Conservation (phyloP, 1,140 invertebrate species). For the Rhyacophila brunnea region DNA sequence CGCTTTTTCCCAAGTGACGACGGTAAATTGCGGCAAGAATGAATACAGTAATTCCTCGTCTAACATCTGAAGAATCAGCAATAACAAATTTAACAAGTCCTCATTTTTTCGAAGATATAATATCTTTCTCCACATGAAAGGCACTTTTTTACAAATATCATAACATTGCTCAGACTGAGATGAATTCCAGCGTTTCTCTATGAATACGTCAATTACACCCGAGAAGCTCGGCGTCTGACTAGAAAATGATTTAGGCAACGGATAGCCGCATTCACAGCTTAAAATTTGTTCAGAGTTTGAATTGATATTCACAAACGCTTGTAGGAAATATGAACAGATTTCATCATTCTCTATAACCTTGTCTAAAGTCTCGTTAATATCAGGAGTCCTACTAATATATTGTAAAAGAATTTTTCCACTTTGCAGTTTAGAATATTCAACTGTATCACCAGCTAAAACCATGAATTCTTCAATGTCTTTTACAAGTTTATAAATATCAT, state of each 20-base stretch:
- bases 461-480: constrained; percentile 47
- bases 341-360: constrained; percentile 44
- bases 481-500: constrained; percentile 45
- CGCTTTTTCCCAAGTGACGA: constrained; percentile 48
- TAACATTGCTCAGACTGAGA: constrained; percentile 49
- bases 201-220: constrained; percentile 49
- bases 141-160: constrained; percentile 58
- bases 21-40: constrained; percentile 50
- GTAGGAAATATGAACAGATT: constrained; percentile 52
- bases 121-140: constrained; percentile 58
- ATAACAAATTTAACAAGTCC: constrained; percentile 48
- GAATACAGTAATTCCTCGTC: constrained; percentile 50
- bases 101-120: constrained; percentile 50
- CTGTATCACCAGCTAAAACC: constrained; percentile 38
- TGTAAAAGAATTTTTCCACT: constrained; percentile 49
- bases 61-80: constrained; percentile 51
- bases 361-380: constrained; percentile 41
- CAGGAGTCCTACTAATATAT: constrained; percentile 40
- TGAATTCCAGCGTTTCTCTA: constrained; percentile 49
- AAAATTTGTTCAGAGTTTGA: constrained; percentile 42
- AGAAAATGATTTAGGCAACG: constrained; percentile 45
- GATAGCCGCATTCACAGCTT: constrained; percentile 51
- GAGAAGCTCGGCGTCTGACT: constrained; percentile 47
- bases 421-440: constrained; percentile 45
- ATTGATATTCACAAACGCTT: constrained; percentile 51